Evolutionary conservation across 1,140 invertebrate genomes (phyloP), one percentile per base, ranked within the genome.

Genomic region (Brachionus angularis): DNA sequence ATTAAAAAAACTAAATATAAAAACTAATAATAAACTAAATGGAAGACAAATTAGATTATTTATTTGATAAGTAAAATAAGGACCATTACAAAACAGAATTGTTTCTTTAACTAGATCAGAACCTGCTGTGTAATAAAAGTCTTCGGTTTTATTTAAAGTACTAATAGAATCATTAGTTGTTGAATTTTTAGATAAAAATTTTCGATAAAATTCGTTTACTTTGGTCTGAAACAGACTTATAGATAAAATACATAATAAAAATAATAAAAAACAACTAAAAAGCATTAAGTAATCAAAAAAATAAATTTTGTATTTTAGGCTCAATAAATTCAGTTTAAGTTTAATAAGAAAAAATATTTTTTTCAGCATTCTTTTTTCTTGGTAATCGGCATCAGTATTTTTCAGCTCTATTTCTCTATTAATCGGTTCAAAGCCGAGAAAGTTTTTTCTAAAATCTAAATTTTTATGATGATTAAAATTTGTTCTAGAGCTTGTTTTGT

Each of bases 1-100:
- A 34, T 50, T 46, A 36, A 67, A 67, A 67, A 67, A 50, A 47
- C 62, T 67, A 23, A 67, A 67, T 31, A 67, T 7, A n/a, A 67
- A 31, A 2, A 67, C 44, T 8, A 67, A 36, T 29, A 29, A 29
- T 8, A 67, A 25, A 34, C 62, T 67, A 36, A 67, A 47, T 25
- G 62, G 62, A 18, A 67, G 16, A 5, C 34, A 21, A 47, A 50
- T 50, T 49, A 67, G 10, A 23, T 67, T 67, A 25, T 50, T 67
- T 33, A 50, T 67, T 50, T 67, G 42, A 47, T 67, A 50, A 29
- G 39, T 67, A 14, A 67, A 50, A 23, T 67, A 67, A 0, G 62
- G 62, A 34, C 62, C 62, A 7, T 67, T 67, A 33, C 62, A 67
- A 2, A 67, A 14, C 10, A 46, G n/a, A 33, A 67, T 29, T 34